phyloP scores from a whole-genome alignment of 2,113 vertebrate species.

The Lanius ludovicianus region DNA sequence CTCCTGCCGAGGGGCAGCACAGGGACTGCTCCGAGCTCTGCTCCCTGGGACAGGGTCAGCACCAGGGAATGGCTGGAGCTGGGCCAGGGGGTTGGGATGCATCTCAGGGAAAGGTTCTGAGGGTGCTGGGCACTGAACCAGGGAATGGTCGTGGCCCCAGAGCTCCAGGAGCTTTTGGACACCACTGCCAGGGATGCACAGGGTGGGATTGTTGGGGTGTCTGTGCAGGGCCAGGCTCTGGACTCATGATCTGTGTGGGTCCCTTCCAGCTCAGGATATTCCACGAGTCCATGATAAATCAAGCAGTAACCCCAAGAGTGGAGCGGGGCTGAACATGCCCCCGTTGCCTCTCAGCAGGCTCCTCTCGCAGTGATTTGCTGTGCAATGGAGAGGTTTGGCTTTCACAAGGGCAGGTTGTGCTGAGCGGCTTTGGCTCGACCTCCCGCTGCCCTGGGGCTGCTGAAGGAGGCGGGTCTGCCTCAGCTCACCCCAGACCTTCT shows the following conservation, averaged over 20 bases:
- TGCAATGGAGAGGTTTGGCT: not conserved
- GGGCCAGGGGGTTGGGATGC: too few relatives aligned
- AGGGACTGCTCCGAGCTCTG: not conserved
- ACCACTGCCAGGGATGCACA: rapidly evolving
- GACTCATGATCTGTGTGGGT: not conserved
- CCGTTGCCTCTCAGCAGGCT: not conserved
- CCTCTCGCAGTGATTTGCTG: not conserved
- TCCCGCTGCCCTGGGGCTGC: not conserved
- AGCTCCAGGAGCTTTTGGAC: rapidly evolving
- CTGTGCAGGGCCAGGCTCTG: not conserved
- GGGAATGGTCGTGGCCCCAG: not conserved
- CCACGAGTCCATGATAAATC: not conserved
- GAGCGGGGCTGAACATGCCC: not conserved
- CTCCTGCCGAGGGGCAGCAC: not conserved
- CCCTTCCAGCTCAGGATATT: not conserved
- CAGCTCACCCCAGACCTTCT: not conserved
- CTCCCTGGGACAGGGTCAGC: not conserved
- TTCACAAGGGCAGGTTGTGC: not conserved
- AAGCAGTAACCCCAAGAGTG: not conserved
- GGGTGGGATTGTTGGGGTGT: too few relatives aligned
- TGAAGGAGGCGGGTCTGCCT: not conserved
- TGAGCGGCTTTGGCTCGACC: not conserved
- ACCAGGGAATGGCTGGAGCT: rapidly evolving
- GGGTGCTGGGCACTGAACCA: not conserved
- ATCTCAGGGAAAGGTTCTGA: rapidly evolving